Base-by-base conservation (phyloP, 92 coral and sea anemone species). In the Porites rus region DNA sequence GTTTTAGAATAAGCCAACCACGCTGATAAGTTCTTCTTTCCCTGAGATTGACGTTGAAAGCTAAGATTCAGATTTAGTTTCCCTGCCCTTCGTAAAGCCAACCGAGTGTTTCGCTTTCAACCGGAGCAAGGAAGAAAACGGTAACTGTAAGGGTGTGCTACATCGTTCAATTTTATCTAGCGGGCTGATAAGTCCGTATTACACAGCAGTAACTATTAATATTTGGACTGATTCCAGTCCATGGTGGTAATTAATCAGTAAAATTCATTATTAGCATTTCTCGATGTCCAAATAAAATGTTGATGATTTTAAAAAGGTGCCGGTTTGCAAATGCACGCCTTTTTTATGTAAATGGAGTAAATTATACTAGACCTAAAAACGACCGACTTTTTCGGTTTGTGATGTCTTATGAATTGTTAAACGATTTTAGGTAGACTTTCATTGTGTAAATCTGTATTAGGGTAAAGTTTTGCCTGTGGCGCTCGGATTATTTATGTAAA, bases 141-240 rank as follows among this genome's bases (percentile, higher is more conserved):
- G 46, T 38, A 38, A 38, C 46, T 19, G 83, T 83, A 74, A 24
- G 8, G 72, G 9, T 74, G 60, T 56, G 53, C 16, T n/a, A 7
- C 24, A 51, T 64, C 64, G 21, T 28, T 5, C 17, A 63, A 83
- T 63, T 83, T 83, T 53, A n/a, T 62, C 43, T 21, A 60, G 78
- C 63, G 56, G 79, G 17, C 52, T 11, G 72, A 72, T n/a, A 43
- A 63, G 21, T 38, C 58, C 56, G 79, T 59, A 21, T 46, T 46
- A 12, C 80, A 17, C 87, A 64, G 87, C 73, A 74, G 87, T 83
- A 11, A 73, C 21, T 69, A 16, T 25, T 73, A 21, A 51, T 31
- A 74, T 72, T 74, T 83, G 80, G 87, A 83, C 18, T 74, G 62
- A 16, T 74, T 73, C 87, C 87, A 83, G 72, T 51, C 19, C 79